These are phyloP conservation scores for Tychaedon coryphoeus DNA, from an alignment of 2,113 vertebrate genomes.

Conservation along the genomic window DNA sequence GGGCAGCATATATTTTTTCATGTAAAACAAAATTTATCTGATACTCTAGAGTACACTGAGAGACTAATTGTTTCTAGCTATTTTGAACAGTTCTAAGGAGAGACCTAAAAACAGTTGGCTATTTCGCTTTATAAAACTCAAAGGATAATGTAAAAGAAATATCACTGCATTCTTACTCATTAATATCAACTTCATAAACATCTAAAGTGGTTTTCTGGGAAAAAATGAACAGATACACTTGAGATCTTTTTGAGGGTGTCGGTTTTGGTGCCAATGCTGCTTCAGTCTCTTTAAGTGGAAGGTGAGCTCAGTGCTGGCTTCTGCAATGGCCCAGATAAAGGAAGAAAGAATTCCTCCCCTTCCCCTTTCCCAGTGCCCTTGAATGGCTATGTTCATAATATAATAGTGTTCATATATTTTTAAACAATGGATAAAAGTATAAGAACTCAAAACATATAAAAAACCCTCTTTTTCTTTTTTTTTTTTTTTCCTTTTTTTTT, in stretches of 20 bases:
- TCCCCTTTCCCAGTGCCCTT: not conserved
- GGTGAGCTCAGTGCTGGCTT: not conserved
- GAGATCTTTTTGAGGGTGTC: not conserved
- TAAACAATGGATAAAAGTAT: not conserved
- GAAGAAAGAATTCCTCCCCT: not conserved
- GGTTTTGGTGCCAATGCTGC: not conserved
- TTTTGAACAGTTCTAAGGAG: not conserved
- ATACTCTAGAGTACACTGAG: not conserved
- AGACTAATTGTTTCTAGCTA: not conserved
- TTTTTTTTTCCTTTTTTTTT: not conserved
- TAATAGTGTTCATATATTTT: not conserved
- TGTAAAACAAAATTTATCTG: not conserved
- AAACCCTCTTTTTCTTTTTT: not conserved
- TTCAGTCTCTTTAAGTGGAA: fast-evolving
- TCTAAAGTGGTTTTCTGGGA: fast-evolving
- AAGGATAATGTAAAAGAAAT: not conserved
- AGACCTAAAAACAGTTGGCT: fast-evolving
- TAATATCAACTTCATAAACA: not conserved
- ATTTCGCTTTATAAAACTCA: not conserved
- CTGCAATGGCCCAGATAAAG: not conserved
- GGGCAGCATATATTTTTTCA: not conserved
- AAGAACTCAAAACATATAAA: not conserved
- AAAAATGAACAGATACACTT: not conserved
- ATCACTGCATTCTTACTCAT: not conserved
- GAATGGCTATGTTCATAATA: not conserved